A percentile compares a stretch with the other conserved stretches of the same genome.
These are phyloP conservation scores for Orthonyx spaldingii DNA, from an alignment of 2,113 vertebrate species.

Conservation along the genomic window DNA sequence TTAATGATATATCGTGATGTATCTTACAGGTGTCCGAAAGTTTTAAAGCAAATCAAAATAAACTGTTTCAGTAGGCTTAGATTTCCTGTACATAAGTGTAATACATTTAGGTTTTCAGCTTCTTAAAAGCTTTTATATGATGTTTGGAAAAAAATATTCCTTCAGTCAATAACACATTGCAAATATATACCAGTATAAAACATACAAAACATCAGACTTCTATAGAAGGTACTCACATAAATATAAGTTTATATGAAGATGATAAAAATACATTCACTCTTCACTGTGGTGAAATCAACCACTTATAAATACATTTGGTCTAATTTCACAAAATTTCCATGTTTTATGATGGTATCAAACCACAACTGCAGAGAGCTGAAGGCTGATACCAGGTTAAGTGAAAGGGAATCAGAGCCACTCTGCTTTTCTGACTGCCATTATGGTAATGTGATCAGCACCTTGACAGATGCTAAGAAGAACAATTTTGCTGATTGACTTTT, in stretches of 20 bases:
- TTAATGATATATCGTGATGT: not conserved
- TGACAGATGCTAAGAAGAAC: conserved; percentile 59
- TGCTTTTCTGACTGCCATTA: conserved; percentile 32
- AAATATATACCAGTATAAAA: not conserved
- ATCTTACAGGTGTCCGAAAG: not conserved
- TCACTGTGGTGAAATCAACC: not conserved
- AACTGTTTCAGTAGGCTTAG: not conserved
- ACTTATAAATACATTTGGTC: not conserved
- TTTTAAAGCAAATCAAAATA: not conserved
- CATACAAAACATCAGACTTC: not conserved
- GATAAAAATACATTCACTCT: not conserved
- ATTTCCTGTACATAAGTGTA: not conserved
- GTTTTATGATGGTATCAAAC: not conserved
- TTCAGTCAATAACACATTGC: not conserved
- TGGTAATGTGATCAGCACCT: not conserved
- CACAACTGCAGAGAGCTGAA: not conserved
- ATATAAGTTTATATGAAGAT: not conserved
- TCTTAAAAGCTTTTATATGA: not conserved
- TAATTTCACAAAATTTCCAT: not conserved
- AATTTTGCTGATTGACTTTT: conserved; percentile 65
- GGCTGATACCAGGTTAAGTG: not conserved
- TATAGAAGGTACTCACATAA: not conserved
- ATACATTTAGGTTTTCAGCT: not conserved
- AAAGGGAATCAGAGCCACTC: not conserved
- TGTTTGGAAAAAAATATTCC: not conserved